Evolutionary conservation across 2,797 vertebrate genomes (phyloP).

Genomic region (Pipistrellus pipistrellus): DNA sequence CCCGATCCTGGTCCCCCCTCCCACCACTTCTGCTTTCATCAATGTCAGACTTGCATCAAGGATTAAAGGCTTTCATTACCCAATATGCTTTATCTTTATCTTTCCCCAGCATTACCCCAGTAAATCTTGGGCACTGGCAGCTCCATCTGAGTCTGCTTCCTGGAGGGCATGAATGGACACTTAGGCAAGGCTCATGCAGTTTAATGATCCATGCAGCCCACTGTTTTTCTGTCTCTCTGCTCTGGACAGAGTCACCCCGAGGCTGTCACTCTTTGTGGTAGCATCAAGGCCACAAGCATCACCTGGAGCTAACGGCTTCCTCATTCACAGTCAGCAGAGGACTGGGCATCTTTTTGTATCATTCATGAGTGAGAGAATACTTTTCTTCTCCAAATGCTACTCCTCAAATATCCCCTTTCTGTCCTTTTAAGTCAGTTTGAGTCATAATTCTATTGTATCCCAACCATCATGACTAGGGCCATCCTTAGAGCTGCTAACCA

Average conservation of each 20-base stretch:
- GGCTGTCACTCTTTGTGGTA: neutral
- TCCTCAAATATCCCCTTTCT: neutral
- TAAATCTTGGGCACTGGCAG: neutral
- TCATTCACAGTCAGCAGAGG: neutral
- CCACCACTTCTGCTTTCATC: neutral
- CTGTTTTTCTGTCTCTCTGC: neutral
- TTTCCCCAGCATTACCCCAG: too few relatives aligned
- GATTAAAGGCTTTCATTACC: neutral
- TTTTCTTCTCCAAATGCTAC: neutral
- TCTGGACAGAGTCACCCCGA: neutral
- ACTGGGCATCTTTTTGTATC: neutral
- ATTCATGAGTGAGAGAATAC: neutral
- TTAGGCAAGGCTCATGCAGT: neutral
- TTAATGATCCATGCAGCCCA: neutral
- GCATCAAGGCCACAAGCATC: neutral
- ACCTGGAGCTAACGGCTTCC: neutral
- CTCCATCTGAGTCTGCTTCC: neutral
- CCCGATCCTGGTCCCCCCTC: neutral
- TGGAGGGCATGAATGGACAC: neutral
- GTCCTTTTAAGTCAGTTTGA: neutral
- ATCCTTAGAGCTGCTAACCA: neutral
- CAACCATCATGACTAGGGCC: too few relatives aligned
- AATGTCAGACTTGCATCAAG: neutral
- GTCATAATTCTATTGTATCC: neutral
- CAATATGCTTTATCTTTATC: neutral